These are phyloP conservation scores for Oasisia sp. DNA, from an alignment of 2,888 invertebrate species.

Conservation along the genomic window DNA sequence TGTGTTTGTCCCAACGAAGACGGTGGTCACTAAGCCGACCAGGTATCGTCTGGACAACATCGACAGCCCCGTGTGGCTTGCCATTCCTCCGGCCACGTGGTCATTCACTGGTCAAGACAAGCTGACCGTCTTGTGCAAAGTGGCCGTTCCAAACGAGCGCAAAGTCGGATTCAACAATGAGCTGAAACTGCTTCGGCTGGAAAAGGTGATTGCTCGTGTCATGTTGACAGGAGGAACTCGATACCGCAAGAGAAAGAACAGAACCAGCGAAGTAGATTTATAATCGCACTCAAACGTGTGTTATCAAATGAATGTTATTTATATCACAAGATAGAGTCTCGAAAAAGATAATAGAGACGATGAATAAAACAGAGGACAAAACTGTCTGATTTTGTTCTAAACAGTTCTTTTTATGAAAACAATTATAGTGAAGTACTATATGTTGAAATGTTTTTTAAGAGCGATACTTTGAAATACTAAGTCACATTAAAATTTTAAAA, in stretches of 20 bases:
- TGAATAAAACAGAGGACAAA: too few relatives aligned
- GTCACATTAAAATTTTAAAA: too few relatives aligned
- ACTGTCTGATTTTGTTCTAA: too few relatives aligned
- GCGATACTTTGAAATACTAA: too few relatives aligned
- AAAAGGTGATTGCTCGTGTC: background rate
- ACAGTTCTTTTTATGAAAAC: too few relatives aligned
- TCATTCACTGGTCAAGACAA: background rate
- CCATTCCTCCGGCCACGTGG: slow-evolving; percentile 28
- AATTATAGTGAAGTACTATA: too few relatives aligned
- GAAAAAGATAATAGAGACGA: too few relatives aligned
- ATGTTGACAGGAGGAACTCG: too few relatives aligned
- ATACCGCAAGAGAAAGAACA: background rate
- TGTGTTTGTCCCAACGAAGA: background rate
- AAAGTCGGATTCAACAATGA: background rate
- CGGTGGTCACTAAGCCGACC: slow-evolving; percentile 5
- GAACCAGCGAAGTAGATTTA: background rate
- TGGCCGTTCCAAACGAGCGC: slow-evolving; percentile 18
- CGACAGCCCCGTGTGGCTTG: slow-evolving; percentile 38
- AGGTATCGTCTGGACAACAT: slow-evolving; percentile 28
- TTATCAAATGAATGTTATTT: too few relatives aligned
- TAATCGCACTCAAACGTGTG: too few relatives aligned
- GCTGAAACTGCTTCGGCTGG: background rate
- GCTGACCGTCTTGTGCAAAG: background rate
- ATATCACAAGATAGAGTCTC: too few relatives aligned
- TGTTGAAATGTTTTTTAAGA: too few relatives aligned